Conservation (phyloP, 2,113 vertebrate genomes). For the Lampris incognitus region DNA sequence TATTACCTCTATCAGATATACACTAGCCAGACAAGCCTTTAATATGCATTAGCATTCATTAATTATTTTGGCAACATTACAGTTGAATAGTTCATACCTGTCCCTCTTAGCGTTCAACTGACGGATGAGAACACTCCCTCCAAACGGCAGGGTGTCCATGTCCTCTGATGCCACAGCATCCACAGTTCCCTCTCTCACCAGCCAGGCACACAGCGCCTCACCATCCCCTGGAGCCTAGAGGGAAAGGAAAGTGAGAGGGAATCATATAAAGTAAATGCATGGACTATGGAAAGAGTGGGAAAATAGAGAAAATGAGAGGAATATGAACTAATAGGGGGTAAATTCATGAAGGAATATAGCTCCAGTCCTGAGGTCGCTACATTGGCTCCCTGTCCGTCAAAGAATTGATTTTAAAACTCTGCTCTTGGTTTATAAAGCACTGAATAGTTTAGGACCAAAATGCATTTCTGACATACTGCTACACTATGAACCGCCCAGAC, state of each 20-base stretch:
- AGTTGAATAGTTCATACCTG: slow-evolving; percentile 57
- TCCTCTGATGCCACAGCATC: slow-evolving; percentile 86
- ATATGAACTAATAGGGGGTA: neutral
- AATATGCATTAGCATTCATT: neutral
- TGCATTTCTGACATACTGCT: too few species aligned
- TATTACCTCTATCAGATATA: neutral
- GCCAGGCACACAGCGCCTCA: slow-evolving; percentile 82
- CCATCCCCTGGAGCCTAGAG: slow-evolving; percentile 84
- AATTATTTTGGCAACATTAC: neutral
- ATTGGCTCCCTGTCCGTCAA: too few species aligned
- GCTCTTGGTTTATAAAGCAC: too few species aligned
- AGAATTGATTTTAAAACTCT: too few species aligned
- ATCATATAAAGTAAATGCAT: neutral
- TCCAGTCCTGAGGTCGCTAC: too few species aligned
- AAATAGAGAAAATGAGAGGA: neutral
- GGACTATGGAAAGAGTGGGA: neutral
- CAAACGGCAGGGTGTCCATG: slow-evolving; percentile 87
- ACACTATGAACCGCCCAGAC: too few species aligned
- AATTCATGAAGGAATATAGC: too few species aligned
- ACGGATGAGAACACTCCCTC: slow-evolving; percentile 78
- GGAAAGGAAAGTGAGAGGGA: neutral
- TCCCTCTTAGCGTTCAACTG: slow-evolving; percentile 78
- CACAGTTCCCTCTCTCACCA: slow-evolving; percentile 76
- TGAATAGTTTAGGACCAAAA: too few species aligned
- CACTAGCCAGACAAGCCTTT: neutral